These are phyloP conservation scores for Cydia pomonella DNA, from an alignment of 1,140 invertebrate species.

Conservation along the genomic window DNA sequence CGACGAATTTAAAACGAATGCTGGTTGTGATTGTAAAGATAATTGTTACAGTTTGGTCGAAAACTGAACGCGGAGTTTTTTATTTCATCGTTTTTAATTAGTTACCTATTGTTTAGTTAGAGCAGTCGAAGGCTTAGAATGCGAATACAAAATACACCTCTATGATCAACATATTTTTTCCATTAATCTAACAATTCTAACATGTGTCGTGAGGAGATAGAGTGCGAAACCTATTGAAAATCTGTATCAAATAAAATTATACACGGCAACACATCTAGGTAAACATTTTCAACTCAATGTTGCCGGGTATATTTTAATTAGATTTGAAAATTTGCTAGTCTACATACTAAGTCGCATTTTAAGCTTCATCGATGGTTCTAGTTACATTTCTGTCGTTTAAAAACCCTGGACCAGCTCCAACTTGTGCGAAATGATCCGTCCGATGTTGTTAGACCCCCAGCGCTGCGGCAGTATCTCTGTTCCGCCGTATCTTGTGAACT, in stretches of 20 bases:
- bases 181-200: too few relatives aligned
- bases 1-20: slow-evolving; percentile 30
- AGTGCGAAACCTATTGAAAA: too few relatives aligned
- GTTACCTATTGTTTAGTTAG: background rate
- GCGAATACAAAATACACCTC: background rate
- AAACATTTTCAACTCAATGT: too few relatives aligned
- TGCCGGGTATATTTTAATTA: too few relatives aligned
- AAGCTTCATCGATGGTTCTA: background rate
- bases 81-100: background rate
- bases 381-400: background rate
- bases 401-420: slow-evolving; percentile 43
- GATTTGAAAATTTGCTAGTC: background rate
- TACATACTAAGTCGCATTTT: background rate
- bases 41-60: slow-evolving; percentile 24
- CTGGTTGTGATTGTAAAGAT: slow-evolving; percentile 27
- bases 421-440: slow-evolving; percentile 75
- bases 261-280: too few relatives aligned
- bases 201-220: too few relatives aligned
- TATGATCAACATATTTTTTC: background rate
- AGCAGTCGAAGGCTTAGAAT: background rate
- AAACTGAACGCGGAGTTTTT: background rate
- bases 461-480: slow-evolving; percentile 44
- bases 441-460: slow-evolving; percentile 66
- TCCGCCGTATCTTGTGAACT: slow-evolving; percentile 50
- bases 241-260: too few relatives aligned